Evolutionary conservation across 2,888 invertebrate species (phyloP).

Genomic region (Aproaerema taeniolella): DNA sequence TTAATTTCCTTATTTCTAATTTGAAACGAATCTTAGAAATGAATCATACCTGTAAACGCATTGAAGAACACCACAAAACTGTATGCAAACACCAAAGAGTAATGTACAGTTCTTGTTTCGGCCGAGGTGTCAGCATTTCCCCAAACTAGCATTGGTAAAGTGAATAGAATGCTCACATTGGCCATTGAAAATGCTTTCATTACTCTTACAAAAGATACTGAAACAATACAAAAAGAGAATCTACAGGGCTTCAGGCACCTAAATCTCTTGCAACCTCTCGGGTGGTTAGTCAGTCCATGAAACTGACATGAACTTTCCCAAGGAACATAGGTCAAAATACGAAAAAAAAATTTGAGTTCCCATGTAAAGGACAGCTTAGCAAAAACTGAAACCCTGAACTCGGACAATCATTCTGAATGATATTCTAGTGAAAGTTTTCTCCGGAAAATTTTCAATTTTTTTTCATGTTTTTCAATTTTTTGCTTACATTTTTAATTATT

Average conservation of each 20-base stretch:
- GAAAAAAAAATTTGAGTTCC: not conserved
- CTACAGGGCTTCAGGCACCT: too few species aligned
- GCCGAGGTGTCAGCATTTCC: slow-evolving; percentile 43
- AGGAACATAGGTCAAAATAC: not conserved
- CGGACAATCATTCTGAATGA: not conserved
- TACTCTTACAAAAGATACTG: slow-evolving; percentile 46
- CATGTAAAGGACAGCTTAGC: not conserved
- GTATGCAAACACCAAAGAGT: slow-evolving; percentile 79
- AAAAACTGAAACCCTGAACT: not conserved
- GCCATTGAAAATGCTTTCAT: slow-evolving; percentile 79
- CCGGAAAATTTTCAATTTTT: too few species aligned
- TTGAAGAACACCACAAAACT: slow-evolving; percentile 79
- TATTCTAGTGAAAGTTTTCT: too few species aligned
- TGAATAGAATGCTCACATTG: slow-evolving; percentile 76
- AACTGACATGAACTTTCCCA: too few species aligned
- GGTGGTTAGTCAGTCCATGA: too few species aligned
- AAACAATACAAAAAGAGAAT: slow-evolving; percentile 16
- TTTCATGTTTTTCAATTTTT: too few species aligned
- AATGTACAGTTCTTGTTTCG: slow-evolving; percentile 56
- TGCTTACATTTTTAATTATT: too few species aligned
- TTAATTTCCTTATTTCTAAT: too few species aligned
- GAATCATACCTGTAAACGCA: slow-evolving; percentile 83
- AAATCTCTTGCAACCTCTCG: too few species aligned
- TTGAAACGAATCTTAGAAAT: too few species aligned
- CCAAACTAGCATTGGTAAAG: slow-evolving; percentile 81